These are phyloP conservation scores for Scrobipalpa atriplicella DNA, from an alignment of 2,888 invertebrate species.

Conservation along the genomic window DNA sequence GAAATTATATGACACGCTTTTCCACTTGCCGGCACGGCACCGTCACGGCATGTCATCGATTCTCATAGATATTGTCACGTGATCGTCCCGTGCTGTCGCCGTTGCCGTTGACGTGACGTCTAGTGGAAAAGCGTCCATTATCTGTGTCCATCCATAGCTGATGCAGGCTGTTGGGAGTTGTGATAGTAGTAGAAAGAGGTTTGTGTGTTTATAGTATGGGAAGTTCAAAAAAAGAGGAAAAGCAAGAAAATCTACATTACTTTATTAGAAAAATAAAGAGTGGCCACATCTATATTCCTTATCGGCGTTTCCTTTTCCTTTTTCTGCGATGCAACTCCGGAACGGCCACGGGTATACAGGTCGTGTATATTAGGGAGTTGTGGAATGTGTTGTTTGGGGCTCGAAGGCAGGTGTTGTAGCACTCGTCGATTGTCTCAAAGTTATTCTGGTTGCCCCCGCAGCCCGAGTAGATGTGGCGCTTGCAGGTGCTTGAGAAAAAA, in stretches of 20 bases:
- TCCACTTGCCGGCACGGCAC: too few relatives aligned
- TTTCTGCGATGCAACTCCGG: not conserved
- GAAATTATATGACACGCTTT: too few relatives aligned
- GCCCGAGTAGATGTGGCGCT: conserved; percentile 62
- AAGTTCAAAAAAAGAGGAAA: not conserved
- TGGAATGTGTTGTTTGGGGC: not conserved
- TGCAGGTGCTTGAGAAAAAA: conserved; percentile 52
- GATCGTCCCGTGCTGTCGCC: too few relatives aligned
- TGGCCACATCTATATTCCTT: too few relatives aligned
- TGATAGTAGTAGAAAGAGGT: not conserved
- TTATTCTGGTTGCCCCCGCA: conserved; percentile 75
- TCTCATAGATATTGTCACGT: too few relatives aligned
- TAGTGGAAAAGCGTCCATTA: too few relatives aligned
- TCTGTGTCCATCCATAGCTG: too few relatives aligned
- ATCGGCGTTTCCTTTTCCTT: not conserved
- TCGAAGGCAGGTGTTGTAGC: conserved; percentile 53
- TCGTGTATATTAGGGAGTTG: not conserved
- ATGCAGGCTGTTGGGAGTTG: too few relatives aligned
- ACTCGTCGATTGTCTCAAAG: conserved; percentile 57
- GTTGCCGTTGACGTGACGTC: too few relatives aligned
- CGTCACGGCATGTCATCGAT: too few relatives aligned
- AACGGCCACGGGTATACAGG: not conserved
- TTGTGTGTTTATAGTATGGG: too few relatives aligned
- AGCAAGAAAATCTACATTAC: not conserved
- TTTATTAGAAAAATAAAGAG: not conserved